phyloP scores from a whole-genome alignment of 2,797 vertebrate genomes.

The Lutjanus campechanus region DNA sequence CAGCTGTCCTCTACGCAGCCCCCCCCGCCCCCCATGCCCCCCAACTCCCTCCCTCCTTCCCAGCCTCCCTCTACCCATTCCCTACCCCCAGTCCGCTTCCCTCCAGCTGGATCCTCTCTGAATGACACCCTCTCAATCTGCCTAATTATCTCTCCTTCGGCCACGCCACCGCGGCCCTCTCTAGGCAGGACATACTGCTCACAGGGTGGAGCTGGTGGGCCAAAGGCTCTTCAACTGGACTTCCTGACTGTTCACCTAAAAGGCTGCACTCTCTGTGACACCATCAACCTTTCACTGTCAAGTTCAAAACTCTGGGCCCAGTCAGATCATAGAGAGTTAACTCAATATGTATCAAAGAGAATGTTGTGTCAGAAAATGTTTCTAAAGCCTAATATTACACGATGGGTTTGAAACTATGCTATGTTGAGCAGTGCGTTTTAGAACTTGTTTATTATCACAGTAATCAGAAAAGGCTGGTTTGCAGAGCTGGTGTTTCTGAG shows the following conservation, averaged over 20 bases:
- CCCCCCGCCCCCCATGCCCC: slow-evolving; percentile 41
- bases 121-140: slow-evolving; percentile 89
- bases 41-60: slow-evolving; percentile 52
- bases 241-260: slow-evolving; percentile 83
- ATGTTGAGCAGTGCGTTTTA: neutral
- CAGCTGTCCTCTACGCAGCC: slow-evolving; percentile 86
- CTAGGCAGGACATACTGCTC: slow-evolving; percentile 62
- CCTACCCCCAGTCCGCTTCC: slow-evolving; percentile 75
- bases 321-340: neutral
- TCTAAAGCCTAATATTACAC: neutral
- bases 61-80: slow-evolving; percentile 61
- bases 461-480: neutral
- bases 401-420: neutral
- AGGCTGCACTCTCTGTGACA: slow-evolving; percentile 48
- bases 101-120: slow-evolving; percentile 89
- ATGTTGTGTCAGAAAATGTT: neutral
- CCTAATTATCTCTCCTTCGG: slow-evolving; percentile 88
- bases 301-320: slow-evolving; percentile 69
- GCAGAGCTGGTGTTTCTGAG: neutral
- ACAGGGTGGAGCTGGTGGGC: slow-evolving; percentile 69
- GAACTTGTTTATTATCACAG: neutral
- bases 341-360: neutral
- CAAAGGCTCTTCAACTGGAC: slow-evolving; percentile 73
- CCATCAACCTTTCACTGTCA: slow-evolving; percentile 75
- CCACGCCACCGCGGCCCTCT: slow-evolving; percentile 68